Base-by-base conservation (phyloP, 2,888 invertebrate species). In the Caenorhabditis angaria region DNA sequence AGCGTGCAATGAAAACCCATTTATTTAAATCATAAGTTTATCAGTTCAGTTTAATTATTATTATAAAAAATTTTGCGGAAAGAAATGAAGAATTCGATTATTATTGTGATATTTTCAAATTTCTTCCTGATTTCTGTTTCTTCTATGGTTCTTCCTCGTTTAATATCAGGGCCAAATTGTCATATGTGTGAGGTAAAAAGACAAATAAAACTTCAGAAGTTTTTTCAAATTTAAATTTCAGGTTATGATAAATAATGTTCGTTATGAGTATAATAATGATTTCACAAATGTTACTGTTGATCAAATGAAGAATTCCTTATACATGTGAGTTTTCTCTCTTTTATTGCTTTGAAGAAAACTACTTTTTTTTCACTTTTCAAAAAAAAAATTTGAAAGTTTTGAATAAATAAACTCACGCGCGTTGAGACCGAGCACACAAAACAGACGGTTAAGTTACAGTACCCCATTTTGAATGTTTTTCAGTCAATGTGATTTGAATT, bases 241-340 rank as follows among this genome's bases (percentile, higher is more conserved):
- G 77, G 71, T 74, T 18, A 74, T 77, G 5, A 64, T 77, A 2
- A 77, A 77, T 63, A 69, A 77, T 47, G 71, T 74, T 3, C 70
- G 74, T 12, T 68, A 59, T 28, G 62, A 77, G n/a, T 74, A 67
- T 51, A 65, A 58, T 20, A 69, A 74, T 51, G 67, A 75, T 27
- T 77, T 77, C 60, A 70, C 63, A 10, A 60, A 56, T 51, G 77
- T 77, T 2, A 65, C 67, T 27, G 61, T 61, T 8, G 70, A 64
- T 28, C 68, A 77, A 22, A 57, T 77, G 1, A 20, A 32, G 2
- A 27, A 24, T 22, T 64, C 77, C 6, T 53, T 77, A 10, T 65
- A 74, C 12, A 8, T 24, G 73, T 73, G 24, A 63, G 65, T 27
- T 20, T n/a, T n/a, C n/a, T n/a, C n/a, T 47, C 2, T 61, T 55